Base-by-base conservation (phyloP, 1,140 invertebrate genomes). In the Ctenoplectra terminalis region DNA sequence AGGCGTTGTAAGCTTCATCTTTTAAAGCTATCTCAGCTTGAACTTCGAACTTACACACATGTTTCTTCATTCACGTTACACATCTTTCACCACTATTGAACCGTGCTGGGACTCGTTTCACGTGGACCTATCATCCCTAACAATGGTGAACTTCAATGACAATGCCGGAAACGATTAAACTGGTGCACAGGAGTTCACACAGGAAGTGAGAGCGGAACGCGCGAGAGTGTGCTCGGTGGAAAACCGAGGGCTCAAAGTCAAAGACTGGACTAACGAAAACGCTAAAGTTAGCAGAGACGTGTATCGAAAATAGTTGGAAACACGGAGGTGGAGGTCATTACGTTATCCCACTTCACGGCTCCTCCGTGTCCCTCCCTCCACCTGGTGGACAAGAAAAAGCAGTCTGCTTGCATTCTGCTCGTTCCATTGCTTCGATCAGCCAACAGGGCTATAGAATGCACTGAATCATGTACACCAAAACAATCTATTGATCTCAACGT, bases 231-330 rank as follows among this genome's bases (percentile, higher is more conserved):
- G 56, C 23, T 52, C 48, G 66, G 58, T 34, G 69, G 70, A 84
- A 82, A 81, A 82, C 74, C 72, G 69, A 34, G 46, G 20, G 76
- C 75, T 86, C 70, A 72, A 82, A 90, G 77, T 87, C 80, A 87
- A 90, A 90, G 82, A 88, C 86, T 88, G 90, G 88, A 90, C 89
- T 88, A 90, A 91, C 84, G 85, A 87, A 90, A 88, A 87, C 70
- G 86, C 91, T 93, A 92, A 93, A 93, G 88, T 92, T 93, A 92
- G 91, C 88, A 77, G 85, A 82, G 81, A 76, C 37, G 70, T 74
- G 86, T 87, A 86, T 93, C 91, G 86, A 92, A 92, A 93, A 93
- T 93, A 93, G 91, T 92, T 86, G 67, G 85, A 92, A 91, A 89
- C 80, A 91, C 89, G 88, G 89, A 90, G 89, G 90, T 92, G 91